Evolutionary conservation across 2,113 vertebrate genomes (phyloP).

Genomic region (Macquaria ambigua): DNA sequence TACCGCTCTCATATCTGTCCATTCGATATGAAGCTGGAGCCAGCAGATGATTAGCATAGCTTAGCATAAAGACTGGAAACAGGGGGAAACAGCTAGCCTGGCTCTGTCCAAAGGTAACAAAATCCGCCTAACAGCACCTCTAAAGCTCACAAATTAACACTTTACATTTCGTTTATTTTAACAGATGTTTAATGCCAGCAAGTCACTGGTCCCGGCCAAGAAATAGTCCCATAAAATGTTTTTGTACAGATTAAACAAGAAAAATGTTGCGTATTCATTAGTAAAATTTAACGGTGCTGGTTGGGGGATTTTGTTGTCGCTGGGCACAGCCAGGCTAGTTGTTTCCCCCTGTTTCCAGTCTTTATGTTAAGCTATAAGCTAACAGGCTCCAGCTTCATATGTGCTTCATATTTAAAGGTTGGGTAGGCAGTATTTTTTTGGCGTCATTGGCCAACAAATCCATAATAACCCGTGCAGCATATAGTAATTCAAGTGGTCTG

Average conservation of each 20-base stretch:
- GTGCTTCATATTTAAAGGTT: too few relatives aligned
- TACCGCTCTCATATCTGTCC: background rate
- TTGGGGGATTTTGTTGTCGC: too few relatives aligned
- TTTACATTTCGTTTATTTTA: background rate
- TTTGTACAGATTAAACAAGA: background rate
- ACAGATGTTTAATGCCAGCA: background rate
- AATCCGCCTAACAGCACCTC: background rate
- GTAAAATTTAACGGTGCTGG: background rate
- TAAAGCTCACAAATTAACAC: background rate
- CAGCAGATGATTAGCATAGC: background rate
- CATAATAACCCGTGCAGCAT: too few relatives aligned
- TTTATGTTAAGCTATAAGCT: background rate
- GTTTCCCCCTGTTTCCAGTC: background rate
- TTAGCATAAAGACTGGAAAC: background rate
- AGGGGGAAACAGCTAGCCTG: background rate
- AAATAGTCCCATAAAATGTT: background rate
- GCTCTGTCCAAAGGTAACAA: background rate
- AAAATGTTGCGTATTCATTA: too few relatives aligned
- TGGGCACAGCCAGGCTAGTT: background rate
- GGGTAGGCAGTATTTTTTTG: too few relatives aligned
- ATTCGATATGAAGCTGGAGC: background rate
- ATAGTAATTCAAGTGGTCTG: too few relatives aligned
- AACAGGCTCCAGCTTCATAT: background rate
- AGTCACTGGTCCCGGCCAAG: background rate
- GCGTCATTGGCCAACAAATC: too few relatives aligned